phyloP scores from a whole-genome alignment of 2,113 vertebrate genomes.

The Semicossyphus pulcher region DNA sequence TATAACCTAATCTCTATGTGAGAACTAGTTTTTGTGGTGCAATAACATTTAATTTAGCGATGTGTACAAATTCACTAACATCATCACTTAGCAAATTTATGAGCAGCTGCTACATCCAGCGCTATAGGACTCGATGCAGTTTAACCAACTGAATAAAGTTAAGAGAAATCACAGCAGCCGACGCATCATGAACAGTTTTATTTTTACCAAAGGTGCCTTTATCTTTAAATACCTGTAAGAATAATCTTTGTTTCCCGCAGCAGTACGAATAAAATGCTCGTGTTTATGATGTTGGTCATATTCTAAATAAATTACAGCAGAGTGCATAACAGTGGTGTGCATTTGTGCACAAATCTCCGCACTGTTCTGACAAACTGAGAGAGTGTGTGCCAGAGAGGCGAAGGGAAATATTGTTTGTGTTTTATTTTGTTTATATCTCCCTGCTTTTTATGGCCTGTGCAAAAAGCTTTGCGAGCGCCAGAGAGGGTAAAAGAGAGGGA shows the following conservation, averaged over 20 bases:
- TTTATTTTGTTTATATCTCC: constrained; percentile 83
- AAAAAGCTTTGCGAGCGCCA: constrained; percentile 72
- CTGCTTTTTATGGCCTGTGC: constrained; percentile 77
- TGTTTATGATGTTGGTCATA: constrained; percentile 25
- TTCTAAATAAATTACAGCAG: constrained; percentile 56
- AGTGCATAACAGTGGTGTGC: constrained; percentile 20
- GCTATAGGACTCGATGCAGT: not conserved
- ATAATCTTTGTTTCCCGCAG: constrained; percentile 24
- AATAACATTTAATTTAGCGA: not conserved
- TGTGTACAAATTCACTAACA: not conserved
- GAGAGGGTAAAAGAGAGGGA: constrained; percentile 73
- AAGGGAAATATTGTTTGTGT: constrained; percentile 76
- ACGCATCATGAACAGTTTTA: not conserved
- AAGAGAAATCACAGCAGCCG: not conserved
- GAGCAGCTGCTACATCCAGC: no score
- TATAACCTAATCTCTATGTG: no score
- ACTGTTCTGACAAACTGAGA: constrained; percentile 24
- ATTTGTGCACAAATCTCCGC: constrained; percentile 24
- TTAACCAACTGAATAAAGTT: not conserved
- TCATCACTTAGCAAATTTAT: no score
- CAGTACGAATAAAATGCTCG: constrained; percentile 3
- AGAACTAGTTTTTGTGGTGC: not conserved
- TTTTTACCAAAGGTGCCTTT: not conserved
- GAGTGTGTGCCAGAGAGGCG: constrained; percentile 31
- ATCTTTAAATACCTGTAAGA: constrained; percentile 61